These are phyloP conservation scores for Myotis yumanensis DNA, from an alignment of 2,113 vertebrate species.

Conservation along the genomic window DNA sequence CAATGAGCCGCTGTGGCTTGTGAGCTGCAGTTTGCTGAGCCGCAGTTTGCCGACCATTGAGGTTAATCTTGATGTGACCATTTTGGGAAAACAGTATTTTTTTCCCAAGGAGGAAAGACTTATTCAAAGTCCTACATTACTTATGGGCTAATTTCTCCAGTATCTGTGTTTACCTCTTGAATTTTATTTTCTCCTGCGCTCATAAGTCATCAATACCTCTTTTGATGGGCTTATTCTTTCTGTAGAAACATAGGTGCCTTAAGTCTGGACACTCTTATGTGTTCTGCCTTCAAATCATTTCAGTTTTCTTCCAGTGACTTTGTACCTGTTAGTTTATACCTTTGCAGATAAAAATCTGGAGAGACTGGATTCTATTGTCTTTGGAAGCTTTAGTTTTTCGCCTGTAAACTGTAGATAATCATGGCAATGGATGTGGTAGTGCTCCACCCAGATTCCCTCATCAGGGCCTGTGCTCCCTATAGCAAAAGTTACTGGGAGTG, in stretches of 20 bases:
- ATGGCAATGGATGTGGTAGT: too few species aligned
- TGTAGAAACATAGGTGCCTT: not conserved
- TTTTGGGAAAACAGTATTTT: not conserved
- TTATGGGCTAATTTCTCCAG: not conserved
- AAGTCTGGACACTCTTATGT: not conserved
- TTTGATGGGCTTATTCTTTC: not conserved
- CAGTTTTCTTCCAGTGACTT: constrained; percentile 4
- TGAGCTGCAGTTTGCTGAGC: too few species aligned
- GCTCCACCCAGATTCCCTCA: not conserved
- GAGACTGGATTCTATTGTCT: not conserved
- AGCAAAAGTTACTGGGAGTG: not conserved
- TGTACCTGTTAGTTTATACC: not conserved
- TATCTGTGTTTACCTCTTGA: not conserved
- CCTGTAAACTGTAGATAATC: not conserved
- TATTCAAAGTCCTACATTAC: not conserved
- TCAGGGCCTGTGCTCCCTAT: not conserved
- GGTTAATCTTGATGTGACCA: not conserved
- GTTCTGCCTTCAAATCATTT: not conserved
- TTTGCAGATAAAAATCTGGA: not conserved
- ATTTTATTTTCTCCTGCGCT: not conserved
- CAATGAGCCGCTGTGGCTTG: too few species aligned
- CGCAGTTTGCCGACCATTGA: too few species aligned
- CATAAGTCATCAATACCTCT: not conserved
- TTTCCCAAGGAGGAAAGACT: not conserved
- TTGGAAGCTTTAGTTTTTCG: not conserved